Percentiles rank a stretch among this genome's conserved stretches.
Evolutionary conservation across 2,113 vertebrate genomes (phyloP).

Genomic region (Paracyprichromis sp.): DNA sequence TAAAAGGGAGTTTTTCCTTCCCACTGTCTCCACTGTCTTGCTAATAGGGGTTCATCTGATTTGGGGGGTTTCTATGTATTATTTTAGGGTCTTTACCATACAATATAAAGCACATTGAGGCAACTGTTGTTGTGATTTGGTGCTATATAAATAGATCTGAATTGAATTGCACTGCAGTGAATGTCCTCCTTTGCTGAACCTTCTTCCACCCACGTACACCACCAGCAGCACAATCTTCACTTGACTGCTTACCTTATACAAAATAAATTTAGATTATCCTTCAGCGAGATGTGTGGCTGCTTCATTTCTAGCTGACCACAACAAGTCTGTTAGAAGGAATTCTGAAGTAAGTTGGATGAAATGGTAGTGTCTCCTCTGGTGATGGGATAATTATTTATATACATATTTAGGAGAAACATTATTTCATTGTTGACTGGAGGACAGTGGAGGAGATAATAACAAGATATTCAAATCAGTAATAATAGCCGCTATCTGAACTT

Average conservation of each 20-base stretch:
- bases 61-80: fast-evolving
- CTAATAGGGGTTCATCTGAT: not conserved
- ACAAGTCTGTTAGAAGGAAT: not conserved
- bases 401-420: not conserved
- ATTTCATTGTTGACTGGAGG: not conserved
- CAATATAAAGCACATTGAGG: not conserved
- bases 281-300: not conserved
- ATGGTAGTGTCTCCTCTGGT: not conserved
- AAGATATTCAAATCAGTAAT: not conserved
- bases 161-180: not conserved
- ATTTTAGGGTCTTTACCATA: not conserved
- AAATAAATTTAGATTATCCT: not conserved
- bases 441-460: not conserved
- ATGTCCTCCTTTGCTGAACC: not conserved
- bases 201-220: not conserved
- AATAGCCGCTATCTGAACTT: not conserved
- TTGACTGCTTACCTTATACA: not conserved
- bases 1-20: not conserved
- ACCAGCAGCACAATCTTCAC: not conserved
- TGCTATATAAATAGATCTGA: not conserved
- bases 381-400: not conserved
- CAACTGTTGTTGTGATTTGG: not conserved
- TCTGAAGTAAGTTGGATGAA: not conserved
- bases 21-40: not conserved
- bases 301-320: not conserved